Evolutionary conservation across 2,888 invertebrate genomes (phyloP).

Genomic region (Teleiodes luculella): DNA sequence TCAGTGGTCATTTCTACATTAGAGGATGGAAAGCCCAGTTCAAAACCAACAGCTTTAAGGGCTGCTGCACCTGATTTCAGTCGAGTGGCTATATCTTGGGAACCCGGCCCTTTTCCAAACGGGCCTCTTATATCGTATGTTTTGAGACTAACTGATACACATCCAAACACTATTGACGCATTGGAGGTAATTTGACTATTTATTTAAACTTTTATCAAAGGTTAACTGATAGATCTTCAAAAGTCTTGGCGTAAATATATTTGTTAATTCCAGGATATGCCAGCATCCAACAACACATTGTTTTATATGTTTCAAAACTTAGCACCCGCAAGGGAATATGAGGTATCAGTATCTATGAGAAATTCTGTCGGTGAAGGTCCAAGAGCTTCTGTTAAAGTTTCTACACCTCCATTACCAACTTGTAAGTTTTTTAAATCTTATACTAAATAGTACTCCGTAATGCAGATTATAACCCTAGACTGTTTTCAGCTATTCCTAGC

Average conservation of each 20-base stretch:
- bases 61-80: constrained; percentile 89
- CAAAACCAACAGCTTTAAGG: constrained; percentile 85
- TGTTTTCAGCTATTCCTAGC: constrained; percentile 79
- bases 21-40: constrained; percentile 85
- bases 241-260: no score
- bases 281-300: constrained; percentile 82
- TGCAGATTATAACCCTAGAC: not conserved
- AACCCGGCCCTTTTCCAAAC: constrained; percentile 90
- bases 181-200: constrained; percentile 78
- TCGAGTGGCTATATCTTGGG: constrained; percentile 93
- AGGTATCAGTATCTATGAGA: constrained; percentile 87
- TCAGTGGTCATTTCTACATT: constrained; percentile 87
- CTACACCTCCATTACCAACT: constrained; percentile 82
- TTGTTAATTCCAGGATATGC: constrained; percentile 81
- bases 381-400: constrained; percentile 79
- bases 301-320: constrained; percentile 89
- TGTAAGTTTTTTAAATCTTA: constrained; percentile 61
- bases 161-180: constrained; percentile 78
- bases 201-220: not conserved
- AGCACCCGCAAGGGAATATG: constrained; percentile 84
- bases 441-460: no score
- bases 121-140: constrained; percentile 93
- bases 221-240: no score
- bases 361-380: constrained; percentile 91
- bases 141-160: constrained; percentile 81